These are phyloP conservation scores for Numenius phaeopus DNA, from an alignment of 2,797 vertebrate genomes.

Conservation along the genomic window DNA sequence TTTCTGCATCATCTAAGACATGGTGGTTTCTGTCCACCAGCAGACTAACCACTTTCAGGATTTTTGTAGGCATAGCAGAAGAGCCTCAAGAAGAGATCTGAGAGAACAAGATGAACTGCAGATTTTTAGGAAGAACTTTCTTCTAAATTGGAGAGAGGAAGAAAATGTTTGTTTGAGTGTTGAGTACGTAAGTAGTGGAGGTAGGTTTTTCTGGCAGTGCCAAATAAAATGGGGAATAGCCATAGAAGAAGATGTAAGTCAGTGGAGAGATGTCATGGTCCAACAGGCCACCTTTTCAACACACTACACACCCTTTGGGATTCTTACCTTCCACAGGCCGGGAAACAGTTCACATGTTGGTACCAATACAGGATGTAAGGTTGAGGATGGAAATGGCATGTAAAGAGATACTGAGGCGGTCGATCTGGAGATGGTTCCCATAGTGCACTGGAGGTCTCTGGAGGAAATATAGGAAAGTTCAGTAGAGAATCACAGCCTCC, in stretches of 20 bases:
- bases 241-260: background rate
- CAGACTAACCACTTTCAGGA: background rate
- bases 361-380: background rate
- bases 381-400: background rate
- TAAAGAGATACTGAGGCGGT: background rate
- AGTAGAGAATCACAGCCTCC: background rate
- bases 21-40: background rate
- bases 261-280: background rate
- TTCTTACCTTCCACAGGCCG: background rate
- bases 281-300: background rate
- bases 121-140: background rate
- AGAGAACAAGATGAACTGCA: background rate
- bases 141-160: background rate
- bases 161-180: background rate
- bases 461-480: background rate
- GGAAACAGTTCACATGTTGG: background rate
- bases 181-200: background rate
- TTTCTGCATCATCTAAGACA: background rate
- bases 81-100: background rate
- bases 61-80: background rate
- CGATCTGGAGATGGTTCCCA: background rate
- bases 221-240: background rate
- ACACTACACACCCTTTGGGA: background rate
- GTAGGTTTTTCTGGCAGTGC: background rate
- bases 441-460: background rate